Evolutionary conservation across 2,797 vertebrate species (phyloP), one percentile per base, ranked within the genome.

Genomic region (Dryobates pubescens): DNA sequence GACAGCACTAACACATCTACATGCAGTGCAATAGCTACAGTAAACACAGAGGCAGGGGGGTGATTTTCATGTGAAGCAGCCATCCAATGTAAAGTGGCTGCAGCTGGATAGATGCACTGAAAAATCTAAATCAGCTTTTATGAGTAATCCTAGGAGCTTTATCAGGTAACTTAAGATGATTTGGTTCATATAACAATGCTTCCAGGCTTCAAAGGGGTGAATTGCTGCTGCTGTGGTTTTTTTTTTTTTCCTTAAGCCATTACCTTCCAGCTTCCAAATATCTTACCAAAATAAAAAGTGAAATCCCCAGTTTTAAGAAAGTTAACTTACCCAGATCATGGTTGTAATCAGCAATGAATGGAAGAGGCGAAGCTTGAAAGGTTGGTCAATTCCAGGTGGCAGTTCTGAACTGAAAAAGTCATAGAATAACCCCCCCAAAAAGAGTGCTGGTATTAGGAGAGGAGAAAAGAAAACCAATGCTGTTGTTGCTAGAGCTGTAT

Each of bases 321-420:
- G 59, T 30, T 24, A 62, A 98, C 98, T 98, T 96, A 98, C 98
- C 97, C 53, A 17, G 38, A 97, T 47, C 64, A 97, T 96, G 54
- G 94, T 56, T 58, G 98, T 96, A 18, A 98, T 96, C 93, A 97
- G 86, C 80, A 97, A 6, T n/a, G 97, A 96, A 53, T 98, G 95
- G 91, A 97, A 97, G 54, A 96, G 45, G 29, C 86, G 97, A 54
- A 98, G 97, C 89, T 98, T 98, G 75, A 97, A 61, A 30, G 97
- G 97, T 80, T 97, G 97, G 32, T 96, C 95, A 79, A 98, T 96
- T 94, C 97, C 98, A 26, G 53, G 90, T 90, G 98, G 98, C 92
- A 98, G 82, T 70, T 98, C 95, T 62, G 97, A 97, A 86, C 97
- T 97, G 94, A 97, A 98, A 83, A 98, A 59, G 80, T 98, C 97